phyloP scores from a whole-genome alignment of 2,888 invertebrate species.

The Chesias legatella region DNA sequence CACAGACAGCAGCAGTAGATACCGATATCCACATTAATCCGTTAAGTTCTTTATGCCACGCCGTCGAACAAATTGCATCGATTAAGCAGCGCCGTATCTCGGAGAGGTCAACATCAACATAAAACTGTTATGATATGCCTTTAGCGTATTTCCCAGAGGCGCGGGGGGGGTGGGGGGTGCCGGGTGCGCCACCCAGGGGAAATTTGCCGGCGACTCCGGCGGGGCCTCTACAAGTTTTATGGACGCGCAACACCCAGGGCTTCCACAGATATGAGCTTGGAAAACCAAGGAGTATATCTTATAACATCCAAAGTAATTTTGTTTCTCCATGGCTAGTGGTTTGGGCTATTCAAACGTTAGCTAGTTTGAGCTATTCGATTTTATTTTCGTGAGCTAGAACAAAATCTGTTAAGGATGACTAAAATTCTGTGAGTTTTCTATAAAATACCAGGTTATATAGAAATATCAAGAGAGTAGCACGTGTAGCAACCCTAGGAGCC shows the following conservation, averaged over 20 bases:
- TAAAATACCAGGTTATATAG: too few species aligned
- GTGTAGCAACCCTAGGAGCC: slow-evolving; percentile 35
- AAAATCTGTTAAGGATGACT: too few species aligned
- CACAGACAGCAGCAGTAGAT: too few species aligned
- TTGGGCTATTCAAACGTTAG: too few species aligned
- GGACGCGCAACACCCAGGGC: slow-evolving; percentile 66
- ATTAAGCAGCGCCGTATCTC: slow-evolving; percentile 49
- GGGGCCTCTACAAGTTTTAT: slow-evolving; percentile 79
- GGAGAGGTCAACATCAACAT: slow-evolving; percentile 76
- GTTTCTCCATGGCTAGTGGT: too few species aligned
- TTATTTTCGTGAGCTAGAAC: too few species aligned
- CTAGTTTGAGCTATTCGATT: too few species aligned
- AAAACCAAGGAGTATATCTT: slow-evolving; percentile 2
- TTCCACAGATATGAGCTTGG: slow-evolving; percentile 30
- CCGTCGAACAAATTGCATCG: slow-evolving; percentile 40
- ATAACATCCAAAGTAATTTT: too few species aligned
- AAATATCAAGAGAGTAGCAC: background rate
- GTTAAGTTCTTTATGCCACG: slow-evolving; percentile 17
- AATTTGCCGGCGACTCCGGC: slow-evolving; percentile 74
- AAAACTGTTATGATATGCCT: slow-evolving; percentile 80
- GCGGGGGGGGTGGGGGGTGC: slow-evolving; percentile 52
- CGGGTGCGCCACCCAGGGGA: slow-evolving; percentile 72
- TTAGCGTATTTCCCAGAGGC: slow-evolving; percentile 75
- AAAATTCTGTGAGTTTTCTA: too few species aligned
- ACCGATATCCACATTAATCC: background rate